Conservation (phyloP, 2,888 invertebrate genomes). For the Rhodophaea formosa region DNA sequence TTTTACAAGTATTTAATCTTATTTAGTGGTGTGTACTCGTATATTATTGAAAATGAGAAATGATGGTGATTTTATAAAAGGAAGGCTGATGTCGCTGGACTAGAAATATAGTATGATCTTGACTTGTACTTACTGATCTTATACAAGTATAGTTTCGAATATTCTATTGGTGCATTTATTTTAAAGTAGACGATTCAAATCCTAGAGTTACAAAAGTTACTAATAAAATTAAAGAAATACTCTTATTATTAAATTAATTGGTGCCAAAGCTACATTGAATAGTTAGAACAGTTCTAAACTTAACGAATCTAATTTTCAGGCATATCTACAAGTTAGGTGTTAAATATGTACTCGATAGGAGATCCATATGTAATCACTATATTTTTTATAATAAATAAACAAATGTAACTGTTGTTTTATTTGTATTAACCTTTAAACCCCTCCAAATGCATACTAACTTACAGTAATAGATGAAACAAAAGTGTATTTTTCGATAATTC, state of each 20-base stretch:
- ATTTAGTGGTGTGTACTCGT: conserved; percentile 6
- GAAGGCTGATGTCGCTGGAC: conserved; percentile 30
- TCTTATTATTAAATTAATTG: conserved; percentile 42
- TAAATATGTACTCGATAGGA: conserved; percentile 25
- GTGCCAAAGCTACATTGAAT: conserved; percentile 61
- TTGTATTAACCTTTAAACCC: neutral
- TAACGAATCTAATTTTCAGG: conserved; percentile 21
- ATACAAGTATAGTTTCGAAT: conserved; percentile 33
- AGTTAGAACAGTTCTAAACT: conserved; percentile 26
- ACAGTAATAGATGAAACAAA: too few relatives aligned
- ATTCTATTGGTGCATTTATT: conserved; percentile 59
- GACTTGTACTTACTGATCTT: conserved; percentile 40
- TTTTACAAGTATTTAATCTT: conserved; percentile 18
- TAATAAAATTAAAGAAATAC: conserved; percentile 16
- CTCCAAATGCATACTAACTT: neutral
- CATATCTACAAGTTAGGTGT: conserved; percentile 25
- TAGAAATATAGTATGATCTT: conserved; percentile 41
- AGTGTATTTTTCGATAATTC: too few relatives aligned
- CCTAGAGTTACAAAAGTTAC: conserved; percentile 8
- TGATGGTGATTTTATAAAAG: conserved; percentile 3
- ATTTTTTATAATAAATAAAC: conserved; percentile 53
- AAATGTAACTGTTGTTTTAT: conserved; percentile 23
- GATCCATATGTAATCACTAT: conserved; percentile 44
- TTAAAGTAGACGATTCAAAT: conserved; percentile 28
- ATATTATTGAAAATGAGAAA: neutral